phyloP scores from a whole-genome alignment of 2,113 vertebrate species.

The Nymphicus hollandicus region DNA sequence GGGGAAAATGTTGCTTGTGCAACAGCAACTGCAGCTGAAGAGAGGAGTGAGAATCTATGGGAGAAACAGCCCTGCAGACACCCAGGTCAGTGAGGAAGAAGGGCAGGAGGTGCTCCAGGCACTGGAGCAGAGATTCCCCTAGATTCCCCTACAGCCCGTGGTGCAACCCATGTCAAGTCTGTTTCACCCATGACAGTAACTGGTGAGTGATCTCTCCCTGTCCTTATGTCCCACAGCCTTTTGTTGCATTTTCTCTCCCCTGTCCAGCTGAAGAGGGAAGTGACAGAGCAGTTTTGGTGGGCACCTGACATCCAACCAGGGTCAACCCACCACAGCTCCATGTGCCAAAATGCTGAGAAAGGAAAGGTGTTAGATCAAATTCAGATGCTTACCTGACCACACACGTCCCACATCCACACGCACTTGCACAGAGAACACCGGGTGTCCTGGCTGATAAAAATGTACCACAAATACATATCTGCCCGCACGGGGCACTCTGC shows the following conservation, averaged over 20 bases:
- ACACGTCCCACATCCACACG: conserved; percentile 67
- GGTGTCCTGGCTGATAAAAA: conserved; percentile 81
- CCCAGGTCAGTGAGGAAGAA: neutral
- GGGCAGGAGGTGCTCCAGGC: neutral
- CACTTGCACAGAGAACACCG: conserved; percentile 78
- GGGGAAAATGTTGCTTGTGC: neutral
- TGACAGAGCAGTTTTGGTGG: neutral
- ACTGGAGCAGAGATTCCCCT: neutral
- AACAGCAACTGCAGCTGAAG: neutral
- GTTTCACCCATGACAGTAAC: neutral
- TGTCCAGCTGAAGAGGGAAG: neutral
- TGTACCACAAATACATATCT: conserved; percentile 82
- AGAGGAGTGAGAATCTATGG: neutral
- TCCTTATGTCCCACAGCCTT: neutral
- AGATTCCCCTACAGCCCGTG: neutral
- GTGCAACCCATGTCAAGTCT: neutral
- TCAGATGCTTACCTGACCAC: conserved; percentile 78
- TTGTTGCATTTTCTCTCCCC: neutral
- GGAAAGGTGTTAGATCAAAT: neutral
- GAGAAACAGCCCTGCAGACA: neutral
- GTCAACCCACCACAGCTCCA: neutral
- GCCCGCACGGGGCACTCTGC: conserved; percentile 72
- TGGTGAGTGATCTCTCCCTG: neutral
- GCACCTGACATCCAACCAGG: neutral
- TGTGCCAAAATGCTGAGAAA: neutral